Base-by-base conservation (phyloP, 2,888 invertebrate genomes). In the Drosophila prostipennis region DNA sequence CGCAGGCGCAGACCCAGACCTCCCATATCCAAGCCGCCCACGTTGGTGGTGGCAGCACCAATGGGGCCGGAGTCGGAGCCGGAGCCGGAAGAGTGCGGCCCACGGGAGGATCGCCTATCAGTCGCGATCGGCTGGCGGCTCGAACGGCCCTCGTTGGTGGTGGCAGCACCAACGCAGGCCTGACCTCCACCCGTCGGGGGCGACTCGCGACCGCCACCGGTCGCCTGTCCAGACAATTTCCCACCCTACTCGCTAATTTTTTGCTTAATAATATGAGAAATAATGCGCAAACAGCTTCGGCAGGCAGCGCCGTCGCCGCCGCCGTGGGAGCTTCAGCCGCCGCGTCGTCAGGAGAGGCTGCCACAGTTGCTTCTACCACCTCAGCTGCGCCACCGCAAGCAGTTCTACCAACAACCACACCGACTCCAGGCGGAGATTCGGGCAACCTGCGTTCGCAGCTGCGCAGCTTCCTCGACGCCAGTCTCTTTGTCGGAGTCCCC, bases 401-500 rank as follows among this genome's bases (percentile, higher is more conserved):
- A 23, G 37, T 39, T 46, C 14, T 42, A 10, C 7, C 32, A 3
- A n/a, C 63, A 46, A 5, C 42, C 53, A 45, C 54, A 19, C 39
- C 46, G 8, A 7, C 43, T 19, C 39, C 36, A 1, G 36, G n/a
- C 19, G 45, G 32, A 4, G 49, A 58, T n/a, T 6, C 59, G 6
- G 81, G 72, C 77, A 87, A 72, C 64, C 61, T 92, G 39, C 90
- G 89, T 14, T 70, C 65, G 6, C 90, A 91, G 56, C 67, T 92
- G 49, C 74, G 81, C 48, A 78, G 69, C 51, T 91, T 91, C 70
- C 74, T 92, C 36, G 75, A 78, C 13, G 78, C 79, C 32, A 80
- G 74, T 42, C 68, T 92, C 53, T 91, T 92, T 58, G 79, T 79
- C 39, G 90, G 91, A 4, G 68, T 68, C 6, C 80, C 90, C 45